Conservation (phyloP, 2,113 vertebrate species). For the Boleophthalmus pectinirostris region DNA sequence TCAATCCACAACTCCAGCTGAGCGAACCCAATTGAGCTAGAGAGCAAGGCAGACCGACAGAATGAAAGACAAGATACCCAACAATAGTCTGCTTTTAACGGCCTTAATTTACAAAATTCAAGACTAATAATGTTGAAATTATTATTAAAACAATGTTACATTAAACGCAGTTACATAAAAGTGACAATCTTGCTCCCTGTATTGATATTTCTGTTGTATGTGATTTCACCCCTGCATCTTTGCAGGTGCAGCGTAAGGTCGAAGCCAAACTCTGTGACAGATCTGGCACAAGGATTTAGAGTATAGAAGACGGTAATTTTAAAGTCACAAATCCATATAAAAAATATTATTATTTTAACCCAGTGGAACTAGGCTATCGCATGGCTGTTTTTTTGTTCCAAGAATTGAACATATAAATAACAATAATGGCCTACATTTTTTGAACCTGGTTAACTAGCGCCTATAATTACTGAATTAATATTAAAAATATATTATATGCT, state of each 20-base stretch:
- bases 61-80: conserved; percentile 13
- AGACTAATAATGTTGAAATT: neutral
- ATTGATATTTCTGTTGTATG: conserved; percentile 25
- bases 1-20: conserved; percentile 67
- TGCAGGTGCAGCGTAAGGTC: conserved; percentile 40
- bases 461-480: too few relatives aligned
- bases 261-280: conserved; percentile 58
- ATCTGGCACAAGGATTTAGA: conserved; percentile 47
- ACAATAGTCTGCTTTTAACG: neutral
- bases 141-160: neutral
- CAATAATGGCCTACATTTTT: neutral
- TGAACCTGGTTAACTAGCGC: neutral
- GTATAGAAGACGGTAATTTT: neutral
- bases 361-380: neutral
- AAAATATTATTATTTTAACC: neutral
- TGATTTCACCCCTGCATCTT: conserved; percentile 17
- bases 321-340: neutral
- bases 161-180: neutral
- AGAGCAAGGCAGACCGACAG: conserved; percentile 11
- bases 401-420: neutral
- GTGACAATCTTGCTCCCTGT: neutral
- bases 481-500: too few relatives aligned
- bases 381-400: neutral
- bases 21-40: conserved; percentile 53
- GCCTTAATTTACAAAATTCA: neutral